Evolutionary conservation across 2,888 invertebrate genomes (phyloP), one percentile per base, ranked within the genome.

Genomic region (Acrobasis repandana): DNA sequence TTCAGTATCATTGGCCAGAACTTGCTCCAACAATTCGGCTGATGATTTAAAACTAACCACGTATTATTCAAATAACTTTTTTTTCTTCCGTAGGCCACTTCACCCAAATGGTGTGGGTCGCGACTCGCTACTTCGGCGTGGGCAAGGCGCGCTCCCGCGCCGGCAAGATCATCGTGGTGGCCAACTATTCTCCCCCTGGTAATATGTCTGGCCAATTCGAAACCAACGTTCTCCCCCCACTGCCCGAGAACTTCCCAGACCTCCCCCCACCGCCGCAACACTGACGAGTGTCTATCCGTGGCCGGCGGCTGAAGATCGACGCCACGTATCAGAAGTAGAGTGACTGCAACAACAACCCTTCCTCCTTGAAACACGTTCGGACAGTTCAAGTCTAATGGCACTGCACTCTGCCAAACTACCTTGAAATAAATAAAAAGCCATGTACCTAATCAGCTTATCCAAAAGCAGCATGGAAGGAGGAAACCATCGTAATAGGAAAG

Each of bases 81-180:
- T 33, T 16, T 1, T 9, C 3, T 16, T 33, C 28, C 63, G 18
- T 85, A 96, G 97, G 97, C 63, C 97, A 97, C 83, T 97, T 97
- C 85, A 96, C 97, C 0, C 97, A 97, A 88, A 93, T 97, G 83
- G 96, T 97, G 28, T 97, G 97, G 97, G 94, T 94, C 46, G 93
- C 93, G 54, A 96, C 96, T 2, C 93, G 94, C 51, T 94, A 95
- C 80, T 95, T 97, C 76, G 97, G 97, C 2, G 94, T 97, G 1
- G 97, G 97, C 9, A 96, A 96, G 77, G 96, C 97, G 0, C 93
- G 95, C 58, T 96, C 96, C 38, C 91, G 95, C 50, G 95, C 95
- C 15, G 96, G 96, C 14, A 96, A 96, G 77, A 93, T 96, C 52
- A 95, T 96, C 67, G 96, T 97, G 0, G 97, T 97, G 0, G 97